These are phyloP conservation scores for Eublepharis macularius DNA, from an alignment of 2,113 vertebrate species.

Conservation along the genomic window DNA sequence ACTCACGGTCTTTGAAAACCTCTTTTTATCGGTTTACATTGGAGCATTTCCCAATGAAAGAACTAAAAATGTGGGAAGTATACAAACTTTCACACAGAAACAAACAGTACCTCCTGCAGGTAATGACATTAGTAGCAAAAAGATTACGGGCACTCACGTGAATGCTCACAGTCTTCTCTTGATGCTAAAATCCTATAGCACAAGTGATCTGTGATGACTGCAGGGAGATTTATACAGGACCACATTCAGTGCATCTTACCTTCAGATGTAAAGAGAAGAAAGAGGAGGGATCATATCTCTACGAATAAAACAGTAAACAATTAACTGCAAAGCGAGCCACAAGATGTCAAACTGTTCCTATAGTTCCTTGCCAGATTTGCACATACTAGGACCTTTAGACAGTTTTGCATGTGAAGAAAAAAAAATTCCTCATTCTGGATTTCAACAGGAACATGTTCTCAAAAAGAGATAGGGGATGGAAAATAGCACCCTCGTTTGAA, in stretches of 20 bases:
- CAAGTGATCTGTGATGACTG: background rate
- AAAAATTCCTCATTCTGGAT: background rate
- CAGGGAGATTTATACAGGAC: background rate
- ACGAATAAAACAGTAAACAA: background rate
- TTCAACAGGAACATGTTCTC: background rate
- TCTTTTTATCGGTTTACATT: constrained; percentile 61
- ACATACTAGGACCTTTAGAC: background rate
- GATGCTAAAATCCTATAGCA: background rate
- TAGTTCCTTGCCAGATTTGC: background rate
- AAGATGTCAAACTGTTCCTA: background rate
- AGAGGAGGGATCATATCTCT: background rate
- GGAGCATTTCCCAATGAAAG: constrained; percentile 45
- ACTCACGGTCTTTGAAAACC: constrained; percentile 37
- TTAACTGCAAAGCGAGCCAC: background rate
- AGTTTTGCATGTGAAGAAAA: background rate
- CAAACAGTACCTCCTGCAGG: background rate
- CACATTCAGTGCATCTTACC: background rate
- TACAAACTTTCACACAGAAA: constrained; percentile 5
- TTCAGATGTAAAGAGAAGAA: background rate
- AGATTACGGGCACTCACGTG: background rate
- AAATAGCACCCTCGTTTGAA: background rate
- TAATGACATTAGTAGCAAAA: fast-evolving
- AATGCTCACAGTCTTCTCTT: background rate
- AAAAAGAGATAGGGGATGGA: background rate
- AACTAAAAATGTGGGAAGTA: fast-evolving